Conservation (phyloP, 2,113 vertebrate genomes). For the Lamprologus tigripictilis region DNA sequence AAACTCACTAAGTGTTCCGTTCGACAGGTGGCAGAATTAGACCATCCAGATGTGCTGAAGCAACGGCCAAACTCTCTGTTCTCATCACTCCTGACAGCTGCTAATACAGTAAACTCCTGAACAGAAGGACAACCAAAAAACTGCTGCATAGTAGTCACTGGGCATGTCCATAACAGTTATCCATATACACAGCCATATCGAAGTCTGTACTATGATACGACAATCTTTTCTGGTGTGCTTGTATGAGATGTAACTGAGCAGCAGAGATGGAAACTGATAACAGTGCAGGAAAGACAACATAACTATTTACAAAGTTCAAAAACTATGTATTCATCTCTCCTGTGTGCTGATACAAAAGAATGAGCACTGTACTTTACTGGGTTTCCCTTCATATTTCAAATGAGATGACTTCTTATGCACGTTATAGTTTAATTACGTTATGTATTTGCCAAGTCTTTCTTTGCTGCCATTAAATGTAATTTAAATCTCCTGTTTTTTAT, state of each 20-base stretch:
- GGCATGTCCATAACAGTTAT: neutral
- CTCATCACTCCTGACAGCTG: slow-evolving; percentile 67
- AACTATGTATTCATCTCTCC: neutral
- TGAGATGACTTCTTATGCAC: neutral
- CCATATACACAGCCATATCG: neutral
- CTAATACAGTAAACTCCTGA: slow-evolving; percentile 63
- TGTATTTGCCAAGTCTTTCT: neutral
- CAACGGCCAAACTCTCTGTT: slow-evolving; percentile 74
- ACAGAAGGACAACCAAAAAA: neutral
- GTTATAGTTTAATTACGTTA: neutral
- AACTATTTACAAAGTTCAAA: neutral
- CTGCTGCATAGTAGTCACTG: neutral
- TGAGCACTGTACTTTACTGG: neutral
- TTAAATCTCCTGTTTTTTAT: neutral
- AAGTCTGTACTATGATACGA: neutral
- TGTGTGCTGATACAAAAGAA: neutral
- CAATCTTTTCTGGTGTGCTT: neutral
- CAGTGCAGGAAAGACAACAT: neutral
- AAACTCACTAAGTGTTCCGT: neutral
- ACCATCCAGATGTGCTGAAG: slow-evolving; percentile 69
- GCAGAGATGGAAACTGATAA: neutral
- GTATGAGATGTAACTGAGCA: neutral
- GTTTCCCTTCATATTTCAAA: neutral
- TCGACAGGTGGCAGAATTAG: slow-evolving; percentile 72
- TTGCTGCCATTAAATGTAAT: neutral